Evolutionary conservation across 2,888 invertebrate genomes (phyloP), one percentile per base, ranked within the genome.

Genomic region (Chelonus formosanus): DNA sequence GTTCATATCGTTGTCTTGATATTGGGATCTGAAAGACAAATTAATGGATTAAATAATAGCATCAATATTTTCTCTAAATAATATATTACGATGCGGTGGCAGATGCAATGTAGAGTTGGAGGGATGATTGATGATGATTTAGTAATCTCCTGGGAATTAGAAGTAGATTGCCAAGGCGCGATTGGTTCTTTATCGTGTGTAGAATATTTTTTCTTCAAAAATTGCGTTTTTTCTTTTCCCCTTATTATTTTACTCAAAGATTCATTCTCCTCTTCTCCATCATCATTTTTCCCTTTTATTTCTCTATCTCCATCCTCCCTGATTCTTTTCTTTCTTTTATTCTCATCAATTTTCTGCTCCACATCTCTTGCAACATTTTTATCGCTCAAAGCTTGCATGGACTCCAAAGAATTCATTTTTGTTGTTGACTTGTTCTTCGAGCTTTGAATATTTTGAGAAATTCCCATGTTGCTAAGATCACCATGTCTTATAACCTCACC

Each of bases 361-460:
- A 45, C 3, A 20, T 10, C 50, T 45, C 6, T 32, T 5, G 20
- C 53, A 47, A 35, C 53, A 4, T 35, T 32, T 10, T 48, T 34
- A 10, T 31, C 43, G 31, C 45, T 54, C 31, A 36, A 50, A 50
- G 40, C 50, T 20, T 36, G n/a, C 31, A 10, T 10, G 4, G 59
- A 36, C 35, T 48, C 58, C 36, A 47, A 47, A 10, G 48, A 50
- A 35, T 45, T 34, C 52, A 6, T 52, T 32, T 52, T 52, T 8
- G 34, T 52, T 2, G 5, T 8, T 4, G 31, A 52, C 31, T 8
- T 32, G 31, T 7, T 32, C 31, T 3, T 8, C 32, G 3, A 32
- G 31, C 6, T 32, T 7, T 52, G 31, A 32, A 31, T n/a, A 3
- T 48, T 31, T 48, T 48, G n/a, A 48, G 20, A 48, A 48, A n/a